These are phyloP conservation scores for Schrankia costaestrigalis DNA, from an alignment of 2,888 invertebrate genomes.

Conservation along the genomic window DNA sequence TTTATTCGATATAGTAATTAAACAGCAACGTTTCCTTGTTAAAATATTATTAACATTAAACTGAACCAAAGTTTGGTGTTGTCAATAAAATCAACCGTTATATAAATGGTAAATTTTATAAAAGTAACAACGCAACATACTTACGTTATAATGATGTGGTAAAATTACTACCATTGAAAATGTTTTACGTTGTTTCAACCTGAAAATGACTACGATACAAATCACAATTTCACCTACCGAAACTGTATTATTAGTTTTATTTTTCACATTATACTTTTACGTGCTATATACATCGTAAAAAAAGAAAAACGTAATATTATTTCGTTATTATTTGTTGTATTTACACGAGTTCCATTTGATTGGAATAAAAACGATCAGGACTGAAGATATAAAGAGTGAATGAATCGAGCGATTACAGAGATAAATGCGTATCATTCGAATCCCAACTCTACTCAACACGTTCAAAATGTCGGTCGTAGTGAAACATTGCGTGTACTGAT, in stretches of 20 bases:
- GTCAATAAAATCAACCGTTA: slow-evolving; percentile 7
- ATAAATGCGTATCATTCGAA: slow-evolving; percentile 14
- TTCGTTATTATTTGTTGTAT: no score
- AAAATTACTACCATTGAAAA: slow-evolving; percentile 17
- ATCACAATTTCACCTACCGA: slow-evolving; percentile 21
- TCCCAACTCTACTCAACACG: slow-evolving; percentile 25
- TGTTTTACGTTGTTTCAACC: slow-evolving; percentile 11
- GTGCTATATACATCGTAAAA: no score
- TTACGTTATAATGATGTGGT: slow-evolving; percentile 8
- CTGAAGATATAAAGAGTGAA: neutral
- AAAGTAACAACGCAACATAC: slow-evolving; percentile 10
- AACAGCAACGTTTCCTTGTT: no score
- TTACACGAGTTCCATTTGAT: slow-evolving; percentile 1
- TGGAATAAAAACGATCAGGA: neutral
- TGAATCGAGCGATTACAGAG: slow-evolving; percentile 4
- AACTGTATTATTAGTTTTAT: slow-evolving; percentile 10
- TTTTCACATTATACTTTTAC: neutral
- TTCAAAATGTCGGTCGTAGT: slow-evolving; percentile 17
- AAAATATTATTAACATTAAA: no score
- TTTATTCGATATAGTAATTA: no score
- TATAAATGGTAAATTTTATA: slow-evolving; percentile 11
- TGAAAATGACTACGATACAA: slow-evolving; percentile 23
- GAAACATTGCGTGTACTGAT: slow-evolving; percentile 30
- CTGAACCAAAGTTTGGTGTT: slow-evolving; percentile 8
- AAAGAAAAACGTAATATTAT: no score